phyloP scores from a whole-genome alignment of 2,888 invertebrate species.

The Noctua fimbriata region DNA sequence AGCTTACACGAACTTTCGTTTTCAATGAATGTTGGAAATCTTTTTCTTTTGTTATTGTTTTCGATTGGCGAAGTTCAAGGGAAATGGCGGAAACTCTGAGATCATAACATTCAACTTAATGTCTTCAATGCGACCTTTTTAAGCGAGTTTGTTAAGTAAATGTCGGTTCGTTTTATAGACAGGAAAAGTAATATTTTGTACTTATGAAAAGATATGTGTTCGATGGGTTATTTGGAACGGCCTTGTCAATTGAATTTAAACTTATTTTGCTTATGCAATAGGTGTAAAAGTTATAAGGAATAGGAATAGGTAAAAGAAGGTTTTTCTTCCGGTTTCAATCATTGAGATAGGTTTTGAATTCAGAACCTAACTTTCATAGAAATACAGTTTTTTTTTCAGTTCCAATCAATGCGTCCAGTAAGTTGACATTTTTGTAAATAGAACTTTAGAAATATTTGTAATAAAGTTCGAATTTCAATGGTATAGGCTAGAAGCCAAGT shows the following conservation, averaged over 20 bases:
- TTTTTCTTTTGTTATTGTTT: constrained; percentile 88
- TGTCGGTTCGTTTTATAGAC: constrained; percentile 50
- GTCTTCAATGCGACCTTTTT: constrained; percentile 54
- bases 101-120: constrained; percentile 64
- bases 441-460: not conserved
- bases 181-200: constrained; percentile 34
- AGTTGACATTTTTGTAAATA: not conserved
- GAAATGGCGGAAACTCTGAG: constrained; percentile 43
- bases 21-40: constrained; percentile 88
- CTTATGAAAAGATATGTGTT: constrained; percentile 2
- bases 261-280: not conserved
- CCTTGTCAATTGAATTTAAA: not conserved
- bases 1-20: constrained; percentile 82
- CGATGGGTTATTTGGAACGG: not conserved
- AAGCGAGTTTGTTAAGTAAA: constrained; percentile 53
- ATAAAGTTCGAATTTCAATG: not conserved
- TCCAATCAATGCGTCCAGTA: not conserved
- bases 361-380: not conserved
- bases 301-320: not conserved
- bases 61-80: constrained; percentile 84
- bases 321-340: not conserved
- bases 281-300: not conserved
- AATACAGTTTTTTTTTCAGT: not conserved
- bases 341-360: not conserved
- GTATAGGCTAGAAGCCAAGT: not conserved